phyloP scores from a whole-genome alignment of 1,140 invertebrate genomes.

The Heliothis subflexa region DNA sequence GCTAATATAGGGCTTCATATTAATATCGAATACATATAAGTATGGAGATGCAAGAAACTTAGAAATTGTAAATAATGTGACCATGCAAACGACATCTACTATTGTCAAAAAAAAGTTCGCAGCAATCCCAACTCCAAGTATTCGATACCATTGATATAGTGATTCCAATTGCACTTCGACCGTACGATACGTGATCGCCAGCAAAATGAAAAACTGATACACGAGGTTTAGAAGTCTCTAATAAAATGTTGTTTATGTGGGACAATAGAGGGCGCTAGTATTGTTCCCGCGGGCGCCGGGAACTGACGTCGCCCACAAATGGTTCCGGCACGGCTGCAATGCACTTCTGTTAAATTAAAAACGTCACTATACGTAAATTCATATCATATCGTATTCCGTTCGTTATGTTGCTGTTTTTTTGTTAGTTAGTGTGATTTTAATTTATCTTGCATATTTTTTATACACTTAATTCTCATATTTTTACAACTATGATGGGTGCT shows the following conservation, averaged over 20 bases:
- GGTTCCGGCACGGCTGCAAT: conserved; percentile 56
- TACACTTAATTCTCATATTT: not conserved
- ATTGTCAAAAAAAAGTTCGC: not conserved
- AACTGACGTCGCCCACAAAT: conserved; percentile 53
- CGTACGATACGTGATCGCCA: conserved; percentile 12
- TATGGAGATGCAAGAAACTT: no score
- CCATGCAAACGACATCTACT: no score
- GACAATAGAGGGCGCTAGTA: conserved; percentile 63
- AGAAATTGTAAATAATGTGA: no score
- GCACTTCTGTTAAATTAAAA: conserved; percentile 44
- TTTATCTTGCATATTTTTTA: no score
- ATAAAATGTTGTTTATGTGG: conserved; percentile 69
- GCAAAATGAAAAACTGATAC: conserved; percentile 44
- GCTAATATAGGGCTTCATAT: no score
- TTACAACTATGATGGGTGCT: not conserved
- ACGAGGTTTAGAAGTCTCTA: conserved; percentile 58
- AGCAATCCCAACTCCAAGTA: not conserved
- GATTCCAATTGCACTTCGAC: conserved; percentile 9
- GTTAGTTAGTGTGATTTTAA: not conserved
- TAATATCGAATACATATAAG: no score
- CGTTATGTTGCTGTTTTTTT: conserved; percentile 12
- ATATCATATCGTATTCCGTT: conserved; percentile 26
- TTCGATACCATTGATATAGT: conserved; percentile 6
- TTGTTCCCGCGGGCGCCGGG: conserved; percentile 59
- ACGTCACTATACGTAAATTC: conserved; percentile 41